phyloP scores from a whole-genome alignment of 30 jellyfish, hydroid and myxozoan species.

The Catostylus mosaicus region DNA sequence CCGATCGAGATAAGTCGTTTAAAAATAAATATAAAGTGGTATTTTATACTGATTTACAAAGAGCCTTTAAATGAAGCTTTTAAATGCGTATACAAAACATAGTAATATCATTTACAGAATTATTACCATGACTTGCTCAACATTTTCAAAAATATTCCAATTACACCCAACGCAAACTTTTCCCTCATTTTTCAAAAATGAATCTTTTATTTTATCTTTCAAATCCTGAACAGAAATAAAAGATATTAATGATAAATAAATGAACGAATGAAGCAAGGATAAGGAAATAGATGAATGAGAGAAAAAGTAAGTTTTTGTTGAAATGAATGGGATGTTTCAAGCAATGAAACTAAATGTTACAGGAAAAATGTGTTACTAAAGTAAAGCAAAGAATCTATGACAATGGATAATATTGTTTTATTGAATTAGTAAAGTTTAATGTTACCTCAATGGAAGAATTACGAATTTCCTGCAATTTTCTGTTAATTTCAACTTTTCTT shows the following conservation, averaged over 20 bases:
- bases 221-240: conserved; percentile 37
- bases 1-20: too few relatives aligned
- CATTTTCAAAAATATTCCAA: conserved; percentile 72
- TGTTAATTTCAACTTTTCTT: conserved; percentile 59
- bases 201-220: background rate
- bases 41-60: too few relatives aligned
- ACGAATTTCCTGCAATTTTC: conserved; percentile 40
- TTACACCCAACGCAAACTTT: conserved; percentile 57
- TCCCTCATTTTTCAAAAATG: conserved; percentile 79
- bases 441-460: conserved; percentile 28
- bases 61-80: too few relatives aligned
- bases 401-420: too few relatives aligned
- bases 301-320: too few relatives aligned
- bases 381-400: too few relatives aligned
- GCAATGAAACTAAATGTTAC: too few relatives aligned
- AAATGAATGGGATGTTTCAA: too few relatives aligned
- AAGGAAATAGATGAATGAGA: background rate
- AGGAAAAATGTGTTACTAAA: too few relatives aligned
- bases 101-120: background rate
- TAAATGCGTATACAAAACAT: too few relatives aligned
- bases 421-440: too few relatives aligned
- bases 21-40: too few relatives aligned
- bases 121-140: conserved; percentile 75
- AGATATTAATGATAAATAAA: background rate
- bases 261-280: background rate